Percentiles rank a stretch among this genome's conserved stretches.
Evolutionary conservation across 2,888 invertebrate species (phyloP).

Genomic region (Leptura quadrifasciata): DNA sequence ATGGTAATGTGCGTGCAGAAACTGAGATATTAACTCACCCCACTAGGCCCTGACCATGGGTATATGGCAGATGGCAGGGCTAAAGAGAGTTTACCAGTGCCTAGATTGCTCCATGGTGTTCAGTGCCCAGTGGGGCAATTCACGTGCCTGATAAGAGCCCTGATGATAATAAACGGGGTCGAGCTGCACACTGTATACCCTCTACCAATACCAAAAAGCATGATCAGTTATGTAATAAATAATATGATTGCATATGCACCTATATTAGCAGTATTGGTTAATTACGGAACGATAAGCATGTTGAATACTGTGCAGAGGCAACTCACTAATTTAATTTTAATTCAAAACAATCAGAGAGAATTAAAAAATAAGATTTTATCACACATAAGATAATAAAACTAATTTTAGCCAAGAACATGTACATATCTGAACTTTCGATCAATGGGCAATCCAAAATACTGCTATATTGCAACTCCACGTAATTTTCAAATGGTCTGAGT

Average conservation of each 20-base stretch:
- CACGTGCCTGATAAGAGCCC: slow-evolving; percentile 52
- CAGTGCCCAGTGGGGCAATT: slow-evolving; percentile 68
- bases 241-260: slow-evolving; percentile 22
- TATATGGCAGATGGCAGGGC: slow-evolving; percentile 43
- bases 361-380: no score
- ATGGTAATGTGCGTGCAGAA: slow-evolving; percentile 25
- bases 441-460: no score
- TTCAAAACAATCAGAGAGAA: background rate
- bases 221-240: slow-evolving; percentile 40
- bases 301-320: background rate
- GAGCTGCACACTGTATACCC: slow-evolving; percentile 72
- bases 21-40: slow-evolving; percentile 66
- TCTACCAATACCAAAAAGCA: slow-evolving; percentile 63
- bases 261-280: slow-evolving; percentile 17
- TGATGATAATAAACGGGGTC: slow-evolving; percentile 69
- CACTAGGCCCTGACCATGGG: slow-evolving; percentile 65
- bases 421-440: no score
- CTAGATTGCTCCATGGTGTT: slow-evolving; percentile 66
- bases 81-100: slow-evolving; percentile 62
- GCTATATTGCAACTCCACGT: no score
- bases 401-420: no score
- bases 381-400: no score
- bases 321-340: background rate
- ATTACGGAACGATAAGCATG: background rate
- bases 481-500: no score